Conservation (phyloP, 2,888 invertebrate species). For the Chrysotoxum bicinctum region DNA sequence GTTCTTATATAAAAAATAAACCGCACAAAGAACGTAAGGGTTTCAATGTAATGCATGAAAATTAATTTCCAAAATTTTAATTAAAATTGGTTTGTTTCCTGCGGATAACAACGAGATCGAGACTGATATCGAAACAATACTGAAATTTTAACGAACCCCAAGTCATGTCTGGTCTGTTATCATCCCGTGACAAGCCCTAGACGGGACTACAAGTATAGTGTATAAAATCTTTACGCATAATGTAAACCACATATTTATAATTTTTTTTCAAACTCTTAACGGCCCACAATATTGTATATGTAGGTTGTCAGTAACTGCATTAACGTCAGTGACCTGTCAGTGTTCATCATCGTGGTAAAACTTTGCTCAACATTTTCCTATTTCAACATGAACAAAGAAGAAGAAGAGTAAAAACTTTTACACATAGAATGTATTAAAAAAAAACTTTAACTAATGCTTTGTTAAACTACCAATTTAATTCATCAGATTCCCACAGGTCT, state of each 20-base stretch:
- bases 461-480: conserved; percentile 3
- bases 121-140: too few species aligned
- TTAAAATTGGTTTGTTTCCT: too few species aligned
- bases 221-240: too few species aligned
- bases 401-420: not conserved
- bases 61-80: too few species aligned
- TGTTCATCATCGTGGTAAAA: not conserved
- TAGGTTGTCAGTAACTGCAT: not conserved
- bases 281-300: not conserved
- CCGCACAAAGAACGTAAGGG: too few species aligned
- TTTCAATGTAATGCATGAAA: too few species aligned
- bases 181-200: too few species aligned
- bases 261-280: not conserved
- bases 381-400: not conserved
- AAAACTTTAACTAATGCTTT: not conserved
- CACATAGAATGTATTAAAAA: not conserved
- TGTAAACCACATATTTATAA: not conserved
- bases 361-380: not conserved
- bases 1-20: too few species aligned
- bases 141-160: too few species aligned
- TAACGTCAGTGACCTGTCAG: conserved; percentile 3
- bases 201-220: too few species aligned
- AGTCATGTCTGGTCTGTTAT: too few species aligned
- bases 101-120: too few species aligned
- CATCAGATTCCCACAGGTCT: conserved; percentile 19